Conservation (phyloP, 2,113 vertebrate species). For the Calyptommatus sinebrachiatus region DNA sequence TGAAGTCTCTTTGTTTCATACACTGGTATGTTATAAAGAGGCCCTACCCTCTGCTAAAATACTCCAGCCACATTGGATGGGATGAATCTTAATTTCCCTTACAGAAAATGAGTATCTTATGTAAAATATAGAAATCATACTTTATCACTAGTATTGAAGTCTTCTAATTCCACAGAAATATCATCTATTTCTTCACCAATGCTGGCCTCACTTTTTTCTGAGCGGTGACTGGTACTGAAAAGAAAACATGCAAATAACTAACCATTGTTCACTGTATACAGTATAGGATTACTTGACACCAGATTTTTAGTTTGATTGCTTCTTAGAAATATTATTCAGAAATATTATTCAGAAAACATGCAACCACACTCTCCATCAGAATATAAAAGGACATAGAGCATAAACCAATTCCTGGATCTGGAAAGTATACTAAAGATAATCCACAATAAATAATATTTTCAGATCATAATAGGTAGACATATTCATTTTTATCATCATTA, state of each 20-base stretch:
- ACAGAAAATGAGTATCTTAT: neutral
- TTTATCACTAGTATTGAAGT: constrained; percentile 79
- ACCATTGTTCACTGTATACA: neutral
- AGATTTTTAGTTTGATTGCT: neutral
- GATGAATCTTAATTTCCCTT: no score
- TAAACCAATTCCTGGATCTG: no score
- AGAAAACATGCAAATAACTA: constrained; percentile 15
- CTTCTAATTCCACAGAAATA: constrained; percentile 82
- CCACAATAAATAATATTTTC: no score
- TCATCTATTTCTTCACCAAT: constrained; percentile 93
- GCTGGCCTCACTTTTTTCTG: constrained; percentile 87
- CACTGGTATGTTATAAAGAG: no score
- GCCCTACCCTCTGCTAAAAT: no score
- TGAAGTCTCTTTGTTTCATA: no score
- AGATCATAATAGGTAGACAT: no score
- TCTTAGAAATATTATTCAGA: neutral
- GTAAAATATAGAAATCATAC: constrained; percentile 60
- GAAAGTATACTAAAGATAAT: no score
- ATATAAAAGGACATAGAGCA: no score
- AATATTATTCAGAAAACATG: no score
- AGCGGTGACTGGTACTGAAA: constrained; percentile 79
- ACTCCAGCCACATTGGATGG: no score
- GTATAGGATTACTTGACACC: neutral
- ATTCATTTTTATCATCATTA: no score
- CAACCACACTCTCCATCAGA: neutral